Evolutionary conservation across 2,888 invertebrate species (phyloP).

Genomic region (Clostera curtula): DNA sequence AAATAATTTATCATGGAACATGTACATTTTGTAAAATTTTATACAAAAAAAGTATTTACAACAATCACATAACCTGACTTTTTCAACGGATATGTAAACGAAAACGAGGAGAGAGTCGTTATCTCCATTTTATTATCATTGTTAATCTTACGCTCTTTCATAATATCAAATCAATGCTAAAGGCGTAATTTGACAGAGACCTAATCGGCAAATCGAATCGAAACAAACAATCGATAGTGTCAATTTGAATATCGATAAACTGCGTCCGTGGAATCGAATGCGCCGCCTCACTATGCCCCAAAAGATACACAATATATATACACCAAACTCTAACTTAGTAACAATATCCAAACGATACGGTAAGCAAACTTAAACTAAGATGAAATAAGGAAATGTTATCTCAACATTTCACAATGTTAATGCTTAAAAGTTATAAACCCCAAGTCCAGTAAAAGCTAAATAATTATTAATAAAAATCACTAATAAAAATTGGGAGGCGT

Average conservation of each 20-base stretch:
- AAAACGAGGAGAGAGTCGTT: too few species aligned
- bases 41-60: too few species aligned
- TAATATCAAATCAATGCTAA: too few species aligned
- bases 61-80: too few species aligned
- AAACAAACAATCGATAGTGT: constrained; percentile 4
- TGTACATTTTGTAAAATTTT: too few species aligned
- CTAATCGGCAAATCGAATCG: too few species aligned
- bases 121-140: too few species aligned
- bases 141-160: too few species aligned
- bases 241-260: constrained; percentile 9
- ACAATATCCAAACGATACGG: constrained; percentile 37
- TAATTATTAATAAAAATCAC: constrained; percentile 34
- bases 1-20: too few species aligned
- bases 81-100: too few species aligned
- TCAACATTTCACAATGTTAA: constrained; percentile 58
- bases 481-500: constrained; percentile 18
- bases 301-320: too few species aligned
- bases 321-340: constrained; percentile 36
- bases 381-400: constrained; percentile 28
- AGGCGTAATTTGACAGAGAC: too few species aligned
- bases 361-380: constrained; percentile 32
- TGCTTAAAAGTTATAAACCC: constrained; percentile 42
- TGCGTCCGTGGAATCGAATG: constrained; percentile 9
- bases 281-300: constrained; percentile 38
- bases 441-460: constrained; percentile 49